Evolutionary conservation across 2,113 vertebrate species (phyloP).

Genomic region (Cochlearius cochlearius): DNA sequence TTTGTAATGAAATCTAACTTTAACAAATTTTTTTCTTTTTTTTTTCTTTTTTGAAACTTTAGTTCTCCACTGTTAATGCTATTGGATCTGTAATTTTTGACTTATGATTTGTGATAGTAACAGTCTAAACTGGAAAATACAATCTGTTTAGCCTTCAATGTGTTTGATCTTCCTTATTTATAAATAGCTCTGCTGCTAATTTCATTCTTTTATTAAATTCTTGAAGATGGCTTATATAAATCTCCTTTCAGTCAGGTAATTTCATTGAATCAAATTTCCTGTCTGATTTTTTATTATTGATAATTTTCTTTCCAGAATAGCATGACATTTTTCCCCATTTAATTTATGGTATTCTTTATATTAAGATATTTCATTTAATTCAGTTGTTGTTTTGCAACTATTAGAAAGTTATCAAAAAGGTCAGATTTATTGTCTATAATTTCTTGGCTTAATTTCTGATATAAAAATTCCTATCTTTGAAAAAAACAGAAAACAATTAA

Average conservation of each 20-base stretch:
- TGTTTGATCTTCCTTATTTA: not conserved
- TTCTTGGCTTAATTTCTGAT: not conserved
- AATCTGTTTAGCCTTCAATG: not conserved
- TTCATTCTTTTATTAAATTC: not conserved
- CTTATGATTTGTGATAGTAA: not conserved
- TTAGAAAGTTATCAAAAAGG: not conserved
- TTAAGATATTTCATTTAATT: not conserved
- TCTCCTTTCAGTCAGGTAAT: not conserved
- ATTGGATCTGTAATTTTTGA: not conserved
- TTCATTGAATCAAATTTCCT: not conserved
- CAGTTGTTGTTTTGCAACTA: not conserved
- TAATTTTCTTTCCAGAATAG: not conserved
- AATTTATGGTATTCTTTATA: not conserved
- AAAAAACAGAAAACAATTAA: not conserved
- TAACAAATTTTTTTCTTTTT: no score
- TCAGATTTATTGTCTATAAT: not conserved
- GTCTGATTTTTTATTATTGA: not conserved
- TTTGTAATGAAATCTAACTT: not conserved
- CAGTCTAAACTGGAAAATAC: not conserved
- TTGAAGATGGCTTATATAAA: not conserved
- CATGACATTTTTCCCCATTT: not conserved
- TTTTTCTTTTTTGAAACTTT: not conserved
- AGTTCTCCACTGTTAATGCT: not conserved
- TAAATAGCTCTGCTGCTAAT: not conserved
- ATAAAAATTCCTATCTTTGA: not conserved